Evolutionary conservation across 2,888 invertebrate genomes (phyloP).

Genomic region (Agonopterix arenella): DNA sequence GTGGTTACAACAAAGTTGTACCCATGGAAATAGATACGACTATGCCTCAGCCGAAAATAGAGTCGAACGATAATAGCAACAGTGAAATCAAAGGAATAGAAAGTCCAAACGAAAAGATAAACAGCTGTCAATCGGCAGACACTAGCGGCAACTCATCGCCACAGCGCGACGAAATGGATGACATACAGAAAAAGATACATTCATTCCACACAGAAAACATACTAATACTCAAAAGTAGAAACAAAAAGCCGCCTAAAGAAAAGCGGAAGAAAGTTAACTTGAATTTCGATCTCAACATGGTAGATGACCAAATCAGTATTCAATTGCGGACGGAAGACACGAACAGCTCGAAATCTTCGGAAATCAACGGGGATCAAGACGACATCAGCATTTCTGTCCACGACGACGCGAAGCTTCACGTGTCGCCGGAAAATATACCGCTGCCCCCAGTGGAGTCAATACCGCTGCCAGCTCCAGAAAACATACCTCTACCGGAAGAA

Average conservation of each 20-base stretch:
- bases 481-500: slow-evolving; percentile 58
- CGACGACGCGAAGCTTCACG: slow-evolving; percentile 41
- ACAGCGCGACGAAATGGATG: slow-evolving; percentile 75
- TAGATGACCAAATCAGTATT: slow-evolving; percentile 70
- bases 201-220: slow-evolving; percentile 81
- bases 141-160: slow-evolving; percentile 71
- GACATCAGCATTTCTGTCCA: slow-evolving; percentile 38
- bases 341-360: slow-evolving; percentile 28
- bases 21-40: slow-evolving; percentile 69
- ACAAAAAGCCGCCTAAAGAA: slow-evolving; percentile 73
- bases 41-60: slow-evolving; percentile 52
- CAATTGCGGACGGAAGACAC: slow-evolving; percentile 59
- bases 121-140: slow-evolving; percentile 61
- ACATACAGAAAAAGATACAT: slow-evolving; percentile 78
- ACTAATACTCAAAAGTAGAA: slow-evolving; percentile 76
- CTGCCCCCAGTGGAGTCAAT: slow-evolving; percentile 63
- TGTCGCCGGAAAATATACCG: slow-evolving; percentile 62
- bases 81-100: slow-evolving; percentile 44
- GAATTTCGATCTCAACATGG: slow-evolving; percentile 72
- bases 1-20: slow-evolving; percentile 55
- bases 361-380: slow-evolving; percentile 60
- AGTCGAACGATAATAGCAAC: slow-evolving; percentile 38
- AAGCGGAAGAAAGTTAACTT: slow-evolving; percentile 74
- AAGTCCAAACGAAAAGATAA: slow-evolving; percentile 53
- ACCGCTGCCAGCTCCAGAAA: slow-evolving; percentile 59